Base-by-base conservation (phyloP, 2,113 vertebrate genomes). In the Heterotilapia buettikoferi region DNA sequence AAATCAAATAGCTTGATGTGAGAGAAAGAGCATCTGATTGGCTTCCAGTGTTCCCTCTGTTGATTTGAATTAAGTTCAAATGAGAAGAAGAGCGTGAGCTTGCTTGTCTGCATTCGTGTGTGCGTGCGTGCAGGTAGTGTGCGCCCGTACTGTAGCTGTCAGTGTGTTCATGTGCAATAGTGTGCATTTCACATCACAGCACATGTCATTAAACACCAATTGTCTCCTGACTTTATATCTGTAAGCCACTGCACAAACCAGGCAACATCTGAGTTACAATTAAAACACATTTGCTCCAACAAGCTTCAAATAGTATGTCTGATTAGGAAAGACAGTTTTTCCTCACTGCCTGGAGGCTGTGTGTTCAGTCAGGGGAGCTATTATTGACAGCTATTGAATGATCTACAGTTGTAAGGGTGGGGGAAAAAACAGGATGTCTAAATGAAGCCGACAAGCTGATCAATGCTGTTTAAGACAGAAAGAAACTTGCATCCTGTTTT, bases 331-430 rank as follows among this genome's bases (percentile, higher is more conserved):
- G 84, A 86, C 88, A 90, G 80, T 88, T 82, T 91, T 86, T 84
- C 56, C 82, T 66, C 63, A 36, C 85, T 94, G 91, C 87, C 87
- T 57, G 73, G 68, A 89, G 90, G 93, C 93, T 90, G 90, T 83
- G 86, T 89, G 94, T 93, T 92, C 91, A 94, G 90, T 90, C 93
- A 90, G 83, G 92, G 88, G 90, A 94, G 90, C 88, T 73, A 11
- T 88, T 94, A 96, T 95, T 95, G 94, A 95, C 93, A 92, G 89
- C 88, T 91, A 94, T 91, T 92, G 94, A 95, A 92, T 85, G 92
- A 94, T 95, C 91, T 95, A 93, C 91, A 92, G 92, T 94, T 89
- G 93, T 92, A 88, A 84, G 80, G 84, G 84, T 71, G 86, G 91
- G 92, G 92, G 38, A 89, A 95, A 92, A 95, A 94, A 84, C 93